phyloP scores from a whole-genome alignment of 30 jellyfish, hydroid and myxozoan genomes.

The Aurelia coerulea region DNA sequence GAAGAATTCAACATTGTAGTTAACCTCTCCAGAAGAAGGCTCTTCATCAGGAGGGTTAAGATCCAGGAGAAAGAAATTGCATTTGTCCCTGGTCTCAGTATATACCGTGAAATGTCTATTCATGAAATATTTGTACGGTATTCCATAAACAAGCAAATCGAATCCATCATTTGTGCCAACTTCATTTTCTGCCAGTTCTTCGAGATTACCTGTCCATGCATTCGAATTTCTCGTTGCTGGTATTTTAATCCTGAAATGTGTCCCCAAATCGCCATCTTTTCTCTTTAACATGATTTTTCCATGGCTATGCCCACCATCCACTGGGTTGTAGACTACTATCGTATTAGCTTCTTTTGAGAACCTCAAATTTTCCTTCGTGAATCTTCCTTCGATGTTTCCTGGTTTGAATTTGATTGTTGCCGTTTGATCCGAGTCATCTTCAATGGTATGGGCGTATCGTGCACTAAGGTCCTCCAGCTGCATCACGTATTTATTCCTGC shows the following conservation, averaged over 20 bases:
- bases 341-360: conserved; percentile 14
- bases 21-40: not conserved
- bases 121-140: conserved; percentile 23
- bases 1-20: not conserved
- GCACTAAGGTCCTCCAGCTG: not conserved
- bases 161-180: conserved; percentile 28
- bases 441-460: not conserved
- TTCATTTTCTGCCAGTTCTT: conserved; percentile 2
- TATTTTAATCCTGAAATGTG: conserved; percentile 9
- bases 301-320: not conserved
- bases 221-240: not conserved
- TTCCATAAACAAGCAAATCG: not conserved
- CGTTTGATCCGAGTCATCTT: not conserved
- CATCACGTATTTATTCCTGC: not conserved
- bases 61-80: not conserved
- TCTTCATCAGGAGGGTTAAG: conserved; percentile 19
- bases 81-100: not conserved
- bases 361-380: conserved; percentile 1
- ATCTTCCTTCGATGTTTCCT: not conserved
- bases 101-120: not conserved
- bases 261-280: not conserved
- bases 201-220: conserved; percentile 1
- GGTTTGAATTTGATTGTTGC: not conserved
- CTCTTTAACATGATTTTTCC: conserved; percentile 11
- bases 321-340: not conserved